phyloP scores from a whole-genome alignment of 1,140 invertebrate genomes.

The Macrocentrus cingulum region DNA sequence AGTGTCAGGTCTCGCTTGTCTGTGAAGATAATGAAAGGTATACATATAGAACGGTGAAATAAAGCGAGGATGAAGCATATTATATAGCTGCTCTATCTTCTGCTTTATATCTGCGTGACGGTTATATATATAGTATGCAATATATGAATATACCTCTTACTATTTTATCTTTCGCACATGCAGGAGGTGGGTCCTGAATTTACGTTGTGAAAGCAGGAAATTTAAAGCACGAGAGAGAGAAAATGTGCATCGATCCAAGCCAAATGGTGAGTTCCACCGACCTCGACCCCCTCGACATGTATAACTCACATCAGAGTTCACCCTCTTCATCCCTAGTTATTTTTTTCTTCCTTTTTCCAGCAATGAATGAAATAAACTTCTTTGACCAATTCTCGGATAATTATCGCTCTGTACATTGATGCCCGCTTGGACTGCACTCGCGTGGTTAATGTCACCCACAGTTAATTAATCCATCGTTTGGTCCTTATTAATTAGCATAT shows the following conservation, averaged over 20 bases:
- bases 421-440: no score
- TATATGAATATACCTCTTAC: background rate
- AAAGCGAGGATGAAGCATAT: no score
- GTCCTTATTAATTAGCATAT: background rate
- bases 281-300: background rate
- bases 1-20: background rate
- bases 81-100: no score
- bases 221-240: constrained; percentile 22
- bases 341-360: background rate
- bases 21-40: no score
- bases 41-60: background rate
- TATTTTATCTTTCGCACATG: constrained; percentile 6
- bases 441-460: no score
- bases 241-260: constrained; percentile 18
- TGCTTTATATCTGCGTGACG: background rate
- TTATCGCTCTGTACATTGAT: background rate
- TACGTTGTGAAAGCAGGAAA: constrained; percentile 11
- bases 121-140: background rate
- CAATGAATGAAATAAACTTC: constrained; percentile 5
- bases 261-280: background rate
- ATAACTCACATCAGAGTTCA: background rate
- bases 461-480: background rate
- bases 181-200: background rate
- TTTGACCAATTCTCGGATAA: background rate
- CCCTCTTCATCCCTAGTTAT: background rate